These are phyloP conservation scores for Microctenopoma stevenorrisi DNA, from an alignment of 2,797 vertebrate species.

Conservation along the genomic window DNA sequence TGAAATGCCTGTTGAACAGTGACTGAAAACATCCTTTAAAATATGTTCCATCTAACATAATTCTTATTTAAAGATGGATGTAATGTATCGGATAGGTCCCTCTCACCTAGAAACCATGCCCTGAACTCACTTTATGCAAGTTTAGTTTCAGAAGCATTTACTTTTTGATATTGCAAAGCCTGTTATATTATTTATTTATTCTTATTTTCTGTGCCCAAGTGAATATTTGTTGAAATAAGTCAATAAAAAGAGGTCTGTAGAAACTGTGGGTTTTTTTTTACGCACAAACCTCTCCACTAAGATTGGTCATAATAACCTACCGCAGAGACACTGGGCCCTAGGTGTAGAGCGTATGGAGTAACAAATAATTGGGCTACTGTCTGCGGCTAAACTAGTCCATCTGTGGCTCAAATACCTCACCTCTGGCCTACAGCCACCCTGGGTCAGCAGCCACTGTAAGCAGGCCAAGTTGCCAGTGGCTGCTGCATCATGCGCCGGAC, in stretches of 20 bases:
- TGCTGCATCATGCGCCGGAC: conserved; percentile 93
- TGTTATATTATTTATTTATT: background rate
- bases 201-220: too few species aligned
- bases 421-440: conserved; percentile 88
- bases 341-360: background rate
- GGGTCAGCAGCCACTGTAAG: conserved; percentile 93
- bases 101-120: too few species aligned
- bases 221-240: too few species aligned
- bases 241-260: background rate
- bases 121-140: background rate
- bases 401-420: conserved; percentile 76
- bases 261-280: background rate
- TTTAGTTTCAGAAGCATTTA: background rate
- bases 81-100: background rate
- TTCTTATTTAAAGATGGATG: background rate
- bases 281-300: background rate
- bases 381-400: background rate
- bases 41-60: background rate
- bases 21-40: background rate
- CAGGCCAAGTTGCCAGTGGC: conserved; percentile 94
- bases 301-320: background rate
- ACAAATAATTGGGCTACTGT: conserved; percentile 12
- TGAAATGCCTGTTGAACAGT: background rate
- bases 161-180: background rate
- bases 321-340: background rate